A percentile compares a stretch with the other conserved stretches of the same genome.
Evolutionary conservation across 2,797 vertebrate species (phyloP).

Genomic region (Liparis tanakae): DNA sequence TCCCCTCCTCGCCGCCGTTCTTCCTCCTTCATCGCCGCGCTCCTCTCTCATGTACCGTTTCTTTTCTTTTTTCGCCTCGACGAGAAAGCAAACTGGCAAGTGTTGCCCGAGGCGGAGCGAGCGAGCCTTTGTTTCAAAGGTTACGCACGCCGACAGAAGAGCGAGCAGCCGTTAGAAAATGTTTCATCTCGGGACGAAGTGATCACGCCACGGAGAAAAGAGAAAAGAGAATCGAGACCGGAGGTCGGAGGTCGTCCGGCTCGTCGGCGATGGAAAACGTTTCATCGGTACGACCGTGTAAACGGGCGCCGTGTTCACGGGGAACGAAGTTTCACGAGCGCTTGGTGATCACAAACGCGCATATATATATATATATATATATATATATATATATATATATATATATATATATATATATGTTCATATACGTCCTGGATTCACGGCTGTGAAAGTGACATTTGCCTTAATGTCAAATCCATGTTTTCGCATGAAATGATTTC

Average conservation of each 20-base stretch:
- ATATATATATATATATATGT: no score
- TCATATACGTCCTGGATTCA: neutral
- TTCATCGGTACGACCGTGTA: neutral
- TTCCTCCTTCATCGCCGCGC: slow-evolving; percentile 58
- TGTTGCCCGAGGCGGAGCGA: slow-evolving; percentile 70
- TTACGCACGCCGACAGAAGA: slow-evolving; percentile 69
- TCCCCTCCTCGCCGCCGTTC: slow-evolving; percentile 66
- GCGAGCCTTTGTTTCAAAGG: slow-evolving; percentile 75
- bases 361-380: no score
- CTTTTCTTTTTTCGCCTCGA: slow-evolving; percentile 68
- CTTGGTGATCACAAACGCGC: no score
- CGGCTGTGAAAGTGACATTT: neutral
- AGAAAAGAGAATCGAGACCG: neutral
- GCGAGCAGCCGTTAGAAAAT: slow-evolving; percentile 35
- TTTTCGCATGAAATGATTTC: neutral
- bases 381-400: no score
- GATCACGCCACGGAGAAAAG: slow-evolving; percentile 31
- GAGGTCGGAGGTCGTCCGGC: neutral
- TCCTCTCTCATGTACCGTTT: slow-evolving; percentile 53
- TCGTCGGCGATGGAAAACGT: neutral
- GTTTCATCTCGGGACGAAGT: slow-evolving; percentile 50
- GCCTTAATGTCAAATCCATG: neutral
- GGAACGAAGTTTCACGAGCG: neutral
- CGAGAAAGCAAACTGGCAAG: slow-evolving; percentile 73
- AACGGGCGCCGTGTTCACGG: neutral